Base-by-base conservation (phyloP, 2,888 invertebrate species). In the Mesochorus sp. region DNA sequence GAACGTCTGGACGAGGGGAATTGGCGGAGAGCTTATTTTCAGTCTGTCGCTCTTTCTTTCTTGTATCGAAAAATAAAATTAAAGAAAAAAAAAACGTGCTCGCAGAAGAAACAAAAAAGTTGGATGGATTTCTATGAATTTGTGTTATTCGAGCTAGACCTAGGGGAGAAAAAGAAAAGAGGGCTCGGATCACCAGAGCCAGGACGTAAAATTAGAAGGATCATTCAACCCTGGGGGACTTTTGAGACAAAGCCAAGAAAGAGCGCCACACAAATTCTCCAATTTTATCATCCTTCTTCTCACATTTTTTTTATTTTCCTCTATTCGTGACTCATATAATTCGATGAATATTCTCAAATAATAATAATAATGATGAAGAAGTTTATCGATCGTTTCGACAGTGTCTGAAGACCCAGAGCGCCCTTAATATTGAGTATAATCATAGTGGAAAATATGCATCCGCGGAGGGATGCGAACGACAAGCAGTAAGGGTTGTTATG, bases 161-260 rank as follows among this genome's bases (percentile, higher is more conserved):
- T 83, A 12, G n/a, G 10, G 17, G 19, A 49, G 24, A 34, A 19
- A 26, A 4, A 34, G 19, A 83, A 84, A 76, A 80, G 82, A 84
- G 19, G 3, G n/a, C 34, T 53, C 28, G 17, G 39, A 66, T 66
- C 24, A 47, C 17, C 24, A 44, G 80, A 19, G 70, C 62, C 78
- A 61, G 77, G 49, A 79, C 76, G 81, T 85, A 86, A 86, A 87
- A 86, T 87, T 85, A 86, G 85, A 86, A 79, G 82, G 88, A 88
- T 80, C 88, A 73, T 87, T 88, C 85, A 87, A 87, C 86, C 85
- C 31, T 37, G 53, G 31, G 59, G 37, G 39, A 76, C 80, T 81
- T 49, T 64, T 86, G 87, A 85, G 76, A 42, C 61, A 34, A 66
- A 82, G 87, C 87, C 87, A 87, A 86, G 82, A 84, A 77, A 76